Percentiles rank a stretch among this genome's conserved stretches.
Conservation (phyloP, 2,888 invertebrate species). For the Parthenolecanium corni region DNA sequence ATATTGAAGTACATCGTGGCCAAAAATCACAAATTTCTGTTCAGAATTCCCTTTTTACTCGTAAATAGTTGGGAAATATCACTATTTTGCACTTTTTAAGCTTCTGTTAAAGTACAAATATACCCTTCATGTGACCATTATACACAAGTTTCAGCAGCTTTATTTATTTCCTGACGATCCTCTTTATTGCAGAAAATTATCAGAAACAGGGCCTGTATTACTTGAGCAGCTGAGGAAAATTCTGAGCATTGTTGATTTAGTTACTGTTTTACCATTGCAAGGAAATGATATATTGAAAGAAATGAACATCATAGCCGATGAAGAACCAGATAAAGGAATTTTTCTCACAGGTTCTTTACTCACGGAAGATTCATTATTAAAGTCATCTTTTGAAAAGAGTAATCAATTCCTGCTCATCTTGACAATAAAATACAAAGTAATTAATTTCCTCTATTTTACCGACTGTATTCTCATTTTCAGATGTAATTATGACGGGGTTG, state of each 20-base stretch:
- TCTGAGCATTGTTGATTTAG: slow-evolving; percentile 11
- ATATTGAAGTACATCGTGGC: too few species aligned
- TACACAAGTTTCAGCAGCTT: too few species aligned
- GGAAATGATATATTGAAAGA: slow-evolving; percentile 1
- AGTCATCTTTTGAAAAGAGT: slow-evolving; percentile 5
- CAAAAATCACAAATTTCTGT: too few species aligned
- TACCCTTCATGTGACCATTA: too few species aligned
- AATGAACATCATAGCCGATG: background rate
- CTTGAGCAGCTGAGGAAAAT: background rate
- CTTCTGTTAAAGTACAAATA: too few species aligned
- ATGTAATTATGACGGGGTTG: background rate
- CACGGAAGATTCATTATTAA: background rate
- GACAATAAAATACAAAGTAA: too few species aligned
- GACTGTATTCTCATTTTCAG: background rate
- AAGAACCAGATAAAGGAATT: slow-evolving; percentile 7
- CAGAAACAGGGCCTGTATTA: background rate
- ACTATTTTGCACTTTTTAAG: too few species aligned
- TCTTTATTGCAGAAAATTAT: slow-evolving; percentile 20
- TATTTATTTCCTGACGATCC: too few species aligned
- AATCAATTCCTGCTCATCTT: too few species aligned
- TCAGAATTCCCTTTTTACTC: too few species aligned
- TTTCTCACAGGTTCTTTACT: background rate
- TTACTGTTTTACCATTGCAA: background rate
- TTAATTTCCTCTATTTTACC: too few species aligned
- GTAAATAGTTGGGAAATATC: too few species aligned